A percentile compares a stretch with the other conserved stretches of the same genome.
Evolutionary conservation across 2,113 vertebrate genomes (phyloP).

Genomic region (Pteropus alecto): DNA sequence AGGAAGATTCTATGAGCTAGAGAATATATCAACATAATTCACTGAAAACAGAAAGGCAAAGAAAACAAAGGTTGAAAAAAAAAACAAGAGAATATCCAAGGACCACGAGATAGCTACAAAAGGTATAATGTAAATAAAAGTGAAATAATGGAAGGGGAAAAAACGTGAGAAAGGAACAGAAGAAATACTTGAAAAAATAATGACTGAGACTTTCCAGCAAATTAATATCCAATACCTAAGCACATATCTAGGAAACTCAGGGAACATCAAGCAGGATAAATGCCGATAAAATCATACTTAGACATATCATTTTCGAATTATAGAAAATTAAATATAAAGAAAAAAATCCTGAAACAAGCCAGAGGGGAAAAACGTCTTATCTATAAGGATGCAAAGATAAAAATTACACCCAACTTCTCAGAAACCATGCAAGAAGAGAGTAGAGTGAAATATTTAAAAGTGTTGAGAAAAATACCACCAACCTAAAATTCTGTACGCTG

Average conservation of each 20-base stretch:
- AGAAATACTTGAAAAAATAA: background rate
- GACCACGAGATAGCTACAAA: background rate
- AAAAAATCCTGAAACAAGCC: background rate
- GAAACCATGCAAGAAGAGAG: background rate
- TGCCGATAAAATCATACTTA: background rate
- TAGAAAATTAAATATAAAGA: background rate
- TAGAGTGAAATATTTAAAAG: background rate
- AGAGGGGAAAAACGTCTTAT: background rate
- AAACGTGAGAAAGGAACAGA: background rate
- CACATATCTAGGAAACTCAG: background rate
- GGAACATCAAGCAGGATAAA: background rate
- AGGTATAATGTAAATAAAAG: background rate
- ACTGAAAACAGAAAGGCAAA: background rate
- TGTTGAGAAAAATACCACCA: background rate
- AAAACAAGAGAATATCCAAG: background rate
- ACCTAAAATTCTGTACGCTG: background rate
- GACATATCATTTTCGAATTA: background rate
- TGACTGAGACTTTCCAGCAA: background rate
- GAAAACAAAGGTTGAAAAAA: background rate
- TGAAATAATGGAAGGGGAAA: background rate
- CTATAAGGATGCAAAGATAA: background rate
- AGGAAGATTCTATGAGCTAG: background rate
- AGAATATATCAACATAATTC: background rate
- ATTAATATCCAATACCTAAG: background rate
- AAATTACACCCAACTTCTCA: background rate